A percentile compares a stretch with the other conserved stretches of the same genome.
Evolutionary conservation across 2,797 vertebrate species (phyloP).

Genomic region (Vipera ursinii): DNA sequence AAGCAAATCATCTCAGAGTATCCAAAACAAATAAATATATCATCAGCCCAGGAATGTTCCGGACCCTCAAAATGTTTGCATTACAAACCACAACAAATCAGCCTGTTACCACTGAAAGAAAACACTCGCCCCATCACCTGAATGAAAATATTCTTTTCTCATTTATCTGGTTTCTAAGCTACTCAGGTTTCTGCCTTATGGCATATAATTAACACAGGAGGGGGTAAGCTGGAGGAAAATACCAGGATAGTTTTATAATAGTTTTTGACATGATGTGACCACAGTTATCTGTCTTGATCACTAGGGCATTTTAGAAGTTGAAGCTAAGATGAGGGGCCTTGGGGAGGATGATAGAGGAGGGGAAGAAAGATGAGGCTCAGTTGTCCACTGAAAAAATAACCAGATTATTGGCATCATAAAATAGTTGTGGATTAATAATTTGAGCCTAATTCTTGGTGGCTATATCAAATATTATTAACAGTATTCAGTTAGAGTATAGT

Average conservation of each 20-base stretch:
- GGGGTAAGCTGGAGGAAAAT: neutral
- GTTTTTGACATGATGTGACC: neutral
- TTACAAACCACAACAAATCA: constrained; percentile 56
- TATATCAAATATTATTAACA: neutral
- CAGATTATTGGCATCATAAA: neutral
- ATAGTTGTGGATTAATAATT: neutral
- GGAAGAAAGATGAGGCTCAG: neutral
- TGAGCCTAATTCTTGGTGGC: neutral
- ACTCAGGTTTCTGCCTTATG: constrained; percentile 20
- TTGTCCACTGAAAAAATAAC: constrained; percentile 18
- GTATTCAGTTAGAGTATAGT: neutral
- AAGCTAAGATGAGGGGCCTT: neutral
- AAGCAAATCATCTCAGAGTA: constrained; percentile 47
- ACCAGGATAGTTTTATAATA: neutral
- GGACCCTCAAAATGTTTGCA: constrained; percentile 41
- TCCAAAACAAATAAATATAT: constrained; percentile 36
- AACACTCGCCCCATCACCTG: constrained; percentile 44
- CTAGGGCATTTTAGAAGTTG: constrained; percentile 8
- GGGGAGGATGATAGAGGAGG: neutral
- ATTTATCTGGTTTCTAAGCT: constrained; percentile 18
- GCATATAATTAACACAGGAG: constrained; percentile 21
- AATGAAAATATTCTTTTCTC: constrained; percentile 34
- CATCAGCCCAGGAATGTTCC: constrained; percentile 39
- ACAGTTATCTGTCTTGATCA: neutral
- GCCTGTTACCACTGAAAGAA: constrained; percentile 44